Base-by-base conservation (phyloP, 1,140 invertebrate genomes). In the Brachionus angularis region DNA sequence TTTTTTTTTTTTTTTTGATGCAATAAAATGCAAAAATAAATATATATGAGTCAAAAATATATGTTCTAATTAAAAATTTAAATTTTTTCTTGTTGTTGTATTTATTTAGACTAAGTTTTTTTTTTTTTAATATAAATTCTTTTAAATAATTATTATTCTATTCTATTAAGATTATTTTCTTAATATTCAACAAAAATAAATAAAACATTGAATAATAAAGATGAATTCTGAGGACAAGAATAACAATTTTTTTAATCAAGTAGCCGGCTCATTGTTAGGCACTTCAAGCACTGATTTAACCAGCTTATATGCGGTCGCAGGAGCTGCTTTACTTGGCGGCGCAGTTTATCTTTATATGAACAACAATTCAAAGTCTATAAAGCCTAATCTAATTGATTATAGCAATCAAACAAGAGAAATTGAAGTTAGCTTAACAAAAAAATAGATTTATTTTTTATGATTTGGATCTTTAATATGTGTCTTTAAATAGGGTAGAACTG, bases 211-310 rank as follows among this genome's bases (percentile, higher is more conserved):
- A 58, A 8, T 39, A 58, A 18, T 58, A 23, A 58, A 29, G 39
- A 58, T 58, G 53, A 58, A 36, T 58, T 58, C 53, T 23, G 53
- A 58, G 21, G 53, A 58, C 39, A 58, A 39, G 25, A 58, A 58
- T 36, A 36, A 58, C 5, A 58, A 58, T 39, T 12, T 58, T 39
- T 58, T 58, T 10, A 58, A 58, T 25, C 53, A 58, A 58, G 33
- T 58, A 10, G 39, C 53, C 27, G 39, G 53, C n/a, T 21, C 16
- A 8, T 39, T 58, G 18, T 29, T 58, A 34, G 16, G n/a, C 27
- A 39, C 33, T 39, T 18, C 33, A 12, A n/a, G n/a, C n/a, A 18
- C 53, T 8, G 62, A 67, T 18, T 5, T 67, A 29, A 36, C 16
- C 42, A 50, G 33, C 33, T 67, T 67, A 42, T 67, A 58, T 29